Evolutionary conservation across 2,888 invertebrate species (phyloP).

Genomic region (Tachina fera): DNA sequence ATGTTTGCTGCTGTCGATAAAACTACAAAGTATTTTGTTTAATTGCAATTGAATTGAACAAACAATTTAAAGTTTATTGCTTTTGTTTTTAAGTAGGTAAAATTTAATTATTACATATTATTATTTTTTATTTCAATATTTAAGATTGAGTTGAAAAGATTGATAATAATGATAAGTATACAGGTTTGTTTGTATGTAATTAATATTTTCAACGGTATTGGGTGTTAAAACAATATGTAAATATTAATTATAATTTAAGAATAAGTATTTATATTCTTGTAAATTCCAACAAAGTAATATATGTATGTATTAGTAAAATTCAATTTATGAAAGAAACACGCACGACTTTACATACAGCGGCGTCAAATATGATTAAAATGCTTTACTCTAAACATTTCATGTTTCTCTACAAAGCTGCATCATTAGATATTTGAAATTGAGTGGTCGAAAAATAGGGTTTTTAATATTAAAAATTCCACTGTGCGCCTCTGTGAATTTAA

Average conservation of each 20-base stretch:
- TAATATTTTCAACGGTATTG: neutral
- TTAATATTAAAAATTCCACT: no score
- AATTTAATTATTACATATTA: constrained; percentile 1
- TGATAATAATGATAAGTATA: neutral
- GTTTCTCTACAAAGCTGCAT: no score
- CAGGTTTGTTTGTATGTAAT: no score
- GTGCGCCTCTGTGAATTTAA: no score
- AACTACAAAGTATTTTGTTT: constrained; percentile 56
- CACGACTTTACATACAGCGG: neutral
- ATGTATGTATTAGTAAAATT: no score
- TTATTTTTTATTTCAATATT: neutral
- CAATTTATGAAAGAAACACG: no score
- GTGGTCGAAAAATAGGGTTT: no score
- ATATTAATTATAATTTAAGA: neutral
- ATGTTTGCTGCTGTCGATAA: constrained; percentile 33
- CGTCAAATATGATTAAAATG: no score
- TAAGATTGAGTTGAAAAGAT: neutral
- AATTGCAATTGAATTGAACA: constrained; percentile 68
- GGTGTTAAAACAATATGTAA: neutral
- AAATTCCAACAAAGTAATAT: no score
- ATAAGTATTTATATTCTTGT: no score
- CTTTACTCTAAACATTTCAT: no score
- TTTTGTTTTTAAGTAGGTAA: constrained; percentile 32
- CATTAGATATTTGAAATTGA: no score
- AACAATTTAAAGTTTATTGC: constrained; percentile 54